phyloP scores from a whole-genome alignment of 1,140 invertebrate genomes.

The Zophobas atratus region DNA sequence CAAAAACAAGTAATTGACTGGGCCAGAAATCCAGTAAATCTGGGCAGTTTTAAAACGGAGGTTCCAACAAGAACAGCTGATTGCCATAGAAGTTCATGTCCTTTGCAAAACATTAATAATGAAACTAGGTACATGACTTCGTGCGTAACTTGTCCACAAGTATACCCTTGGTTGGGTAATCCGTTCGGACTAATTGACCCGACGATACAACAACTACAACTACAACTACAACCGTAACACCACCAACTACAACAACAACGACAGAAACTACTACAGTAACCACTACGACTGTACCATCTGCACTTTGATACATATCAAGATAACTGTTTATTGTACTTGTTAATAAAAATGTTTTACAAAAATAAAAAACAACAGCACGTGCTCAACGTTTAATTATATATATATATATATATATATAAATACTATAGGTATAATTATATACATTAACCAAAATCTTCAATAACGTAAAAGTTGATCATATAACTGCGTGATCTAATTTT shows the following conservation, averaged over 20 bases:
- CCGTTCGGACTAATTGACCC: slow-evolving; percentile 61
- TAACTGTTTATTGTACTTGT: too few relatives aligned
- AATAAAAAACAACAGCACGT: neutral
- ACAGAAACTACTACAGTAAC: neutral
- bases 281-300: neutral
- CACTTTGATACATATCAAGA: too few relatives aligned
- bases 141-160: slow-evolving; percentile 67
- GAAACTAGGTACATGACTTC: slow-evolving; percentile 68
- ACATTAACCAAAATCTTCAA: neutral
- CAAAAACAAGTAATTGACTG: slow-evolving; percentile 59
- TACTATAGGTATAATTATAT: too few relatives aligned
- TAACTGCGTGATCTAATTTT: slow-evolving; percentile 42
- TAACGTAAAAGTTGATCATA: slow-evolving; percentile 43
- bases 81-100: slow-evolving; percentile 63
- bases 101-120: slow-evolving; percentile 62
- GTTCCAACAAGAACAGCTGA: slow-evolving; percentile 46
- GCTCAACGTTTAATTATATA: too few relatives aligned
- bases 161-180: slow-evolving; percentile 69
- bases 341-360: neutral
- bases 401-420: too few relatives aligned
- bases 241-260: neutral
- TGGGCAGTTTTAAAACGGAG: slow-evolving; percentile 52
- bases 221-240: neutral
- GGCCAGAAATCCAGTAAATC: slow-evolving; percentile 57
- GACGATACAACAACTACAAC: neutral